Evolutionary conservation across 2,888 invertebrate genomes (phyloP), one percentile per base, ranked within the genome.

Genomic region (Tridacna crocea): DNA sequence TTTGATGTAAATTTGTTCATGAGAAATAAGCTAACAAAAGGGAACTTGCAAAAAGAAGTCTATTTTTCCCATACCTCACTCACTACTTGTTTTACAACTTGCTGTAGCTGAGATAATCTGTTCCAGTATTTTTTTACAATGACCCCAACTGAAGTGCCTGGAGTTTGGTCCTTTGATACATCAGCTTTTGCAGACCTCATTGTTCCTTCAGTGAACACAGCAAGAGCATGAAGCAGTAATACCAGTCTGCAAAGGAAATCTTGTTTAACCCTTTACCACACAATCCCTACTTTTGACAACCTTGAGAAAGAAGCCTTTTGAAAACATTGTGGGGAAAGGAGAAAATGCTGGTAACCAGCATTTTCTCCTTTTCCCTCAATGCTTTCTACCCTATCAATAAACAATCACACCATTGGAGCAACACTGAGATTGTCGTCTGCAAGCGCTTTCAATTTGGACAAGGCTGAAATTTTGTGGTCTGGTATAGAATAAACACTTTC

Each of bases 51-150:
- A 55, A 19, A 19, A 10, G 11, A 1, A 55, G 19, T 19, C 55
- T 55, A 10, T 55, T 4, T 36, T 36, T 55, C 19, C n/a, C 46
- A n/a, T 74, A 94, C 94, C 90, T 94, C 93, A 46, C 91, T 90
- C 58, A 91, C 87, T 4, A 92, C 81, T 65, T 93, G 92, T 74
- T 91, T 90, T 15, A 92, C 84, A 11, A 88, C 77, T 8, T 91
- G 88, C 51, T 91, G 89, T 46, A 93, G 80, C 36, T 92, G 91
- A 12, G 92, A 87, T 77, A 94, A 88, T 72, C 91, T 90, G 48
- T 89, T 89, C 93, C 94, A 94, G 87, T 92, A 93, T 75, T 93
- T 92, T 82, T 92, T 93, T 10, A 91, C 91, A 10, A 92, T 91
- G 2, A 93, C 87, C 2, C 94, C 94, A 8, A 94, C 90, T 27